Conservation (phyloP, 1,140 invertebrate species). For the Helicoverpa zea region DNA sequence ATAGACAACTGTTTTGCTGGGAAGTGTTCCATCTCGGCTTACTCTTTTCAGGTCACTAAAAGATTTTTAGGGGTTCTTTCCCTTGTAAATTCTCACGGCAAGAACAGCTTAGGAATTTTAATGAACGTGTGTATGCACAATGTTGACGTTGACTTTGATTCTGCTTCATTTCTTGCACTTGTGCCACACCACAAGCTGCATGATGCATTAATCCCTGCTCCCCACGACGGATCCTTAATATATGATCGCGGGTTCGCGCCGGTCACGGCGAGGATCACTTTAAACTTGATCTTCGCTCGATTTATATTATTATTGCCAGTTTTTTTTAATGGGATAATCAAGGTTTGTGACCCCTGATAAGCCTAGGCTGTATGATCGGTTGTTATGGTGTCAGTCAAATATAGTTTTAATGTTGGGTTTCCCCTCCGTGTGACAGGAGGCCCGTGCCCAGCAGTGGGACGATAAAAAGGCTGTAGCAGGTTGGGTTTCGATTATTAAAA, state of each 20-base stretch:
- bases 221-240: slow-evolving; percentile 71
- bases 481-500: too few species aligned
- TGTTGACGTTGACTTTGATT: background rate
- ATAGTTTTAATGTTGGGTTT: too few species aligned
- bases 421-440: too few species aligned
- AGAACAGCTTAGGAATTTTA: too few species aligned
- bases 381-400: too few species aligned
- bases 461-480: too few species aligned
- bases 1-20: too few species aligned
- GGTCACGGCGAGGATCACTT: slow-evolving; percentile 60
- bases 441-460: too few species aligned
- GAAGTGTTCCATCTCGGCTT: too few species aligned
- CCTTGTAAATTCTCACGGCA: too few species aligned
- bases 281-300: slow-evolving; percentile 55
- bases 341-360: background rate
- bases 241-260: slow-evolving; percentile 69
- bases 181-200: slow-evolving; percentile 48
- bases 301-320: slow-evolving; percentile 30
- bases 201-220: slow-evolving; percentile 79
- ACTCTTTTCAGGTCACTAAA: too few species aligned
- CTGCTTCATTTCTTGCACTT: slow-evolving; percentile 46
- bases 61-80: too few species aligned
- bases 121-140: background rate
- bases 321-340: background rate
- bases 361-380: background rate